phyloP scores from a whole-genome alignment of 2,888 invertebrate genomes.

The Ennomos quercinarius region DNA sequence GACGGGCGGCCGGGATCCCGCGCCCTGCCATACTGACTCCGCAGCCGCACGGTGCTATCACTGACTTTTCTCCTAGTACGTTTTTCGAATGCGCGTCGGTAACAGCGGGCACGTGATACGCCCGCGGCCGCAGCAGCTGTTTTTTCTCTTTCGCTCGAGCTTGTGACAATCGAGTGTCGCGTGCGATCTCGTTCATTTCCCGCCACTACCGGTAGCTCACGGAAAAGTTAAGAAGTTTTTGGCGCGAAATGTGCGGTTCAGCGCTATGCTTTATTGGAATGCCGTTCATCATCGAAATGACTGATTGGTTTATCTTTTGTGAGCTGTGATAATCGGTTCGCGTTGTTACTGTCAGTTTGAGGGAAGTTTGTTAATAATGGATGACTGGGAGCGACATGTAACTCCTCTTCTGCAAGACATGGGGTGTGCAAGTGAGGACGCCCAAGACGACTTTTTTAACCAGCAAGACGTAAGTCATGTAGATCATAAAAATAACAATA shows the following conservation, averaged over 20 bases:
- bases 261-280: conserved; percentile 46
- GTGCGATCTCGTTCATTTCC: conserved; percentile 76
- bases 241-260: conserved; percentile 75
- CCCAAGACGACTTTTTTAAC: conserved; percentile 85
- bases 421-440: conserved; percentile 82
- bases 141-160: conserved; percentile 79
- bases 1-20: conserved; percentile 83
- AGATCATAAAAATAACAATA: background rate
- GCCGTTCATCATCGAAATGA: conserved; percentile 62
- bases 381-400: conserved; percentile 87
- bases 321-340: conserved; percentile 68
- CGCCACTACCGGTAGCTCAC: conserved; percentile 67
- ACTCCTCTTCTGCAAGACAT: conserved; percentile 86
- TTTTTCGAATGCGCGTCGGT: conserved; percentile 79
- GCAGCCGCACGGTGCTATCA: conserved; percentile 67
- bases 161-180: conserved; percentile 76
- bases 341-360: conserved; percentile 54
- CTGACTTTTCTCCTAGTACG: conserved; percentile 77
- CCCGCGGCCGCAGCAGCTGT: conserved; percentile 73
- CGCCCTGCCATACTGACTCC: conserved; percentile 77
- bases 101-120: conserved; percentile 81
- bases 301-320: conserved; percentile 61
- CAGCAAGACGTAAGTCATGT: conserved; percentile 84
- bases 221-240: conserved; percentile 73
- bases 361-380: conserved; percentile 72